Percentiles rank a stretch among this genome's conserved stretches.
Conservation (phyloP, 2,888 invertebrate genomes). For the Tineola bisselliella region DNA sequence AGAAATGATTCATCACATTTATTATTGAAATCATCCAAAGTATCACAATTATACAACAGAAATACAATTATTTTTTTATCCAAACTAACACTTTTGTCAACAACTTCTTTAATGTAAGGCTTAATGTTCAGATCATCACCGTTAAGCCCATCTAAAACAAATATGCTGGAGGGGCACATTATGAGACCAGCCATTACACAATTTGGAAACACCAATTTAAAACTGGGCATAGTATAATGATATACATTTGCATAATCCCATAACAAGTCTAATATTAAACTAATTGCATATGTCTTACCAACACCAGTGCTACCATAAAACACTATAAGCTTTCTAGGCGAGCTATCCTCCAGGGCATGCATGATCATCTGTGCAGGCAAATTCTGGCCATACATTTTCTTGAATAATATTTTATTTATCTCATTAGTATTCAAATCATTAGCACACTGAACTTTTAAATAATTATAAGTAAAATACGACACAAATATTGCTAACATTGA, state of each 20-base stretch:
- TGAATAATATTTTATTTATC: slow-evolving; percentile 27
- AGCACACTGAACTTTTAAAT: slow-evolving; percentile 33
- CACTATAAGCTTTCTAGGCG: slow-evolving; percentile 37
- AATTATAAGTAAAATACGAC: slow-evolving; percentile 27
- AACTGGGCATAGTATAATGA: slow-evolving; percentile 52
- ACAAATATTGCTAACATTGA: slow-evolving; percentile 23
- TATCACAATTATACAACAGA: slow-evolving; percentile 47
- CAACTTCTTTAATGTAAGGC: slow-evolving; percentile 28
- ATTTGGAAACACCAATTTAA: slow-evolving; percentile 20
- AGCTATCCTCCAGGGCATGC: slow-evolving; percentile 28
- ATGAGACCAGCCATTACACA: slow-evolving; percentile 42
- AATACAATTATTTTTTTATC: slow-evolving; percentile 40
- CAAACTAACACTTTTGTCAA: slow-evolving; percentile 37
- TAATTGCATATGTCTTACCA: slow-evolving; percentile 49
- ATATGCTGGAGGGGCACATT: slow-evolving; percentile 37
- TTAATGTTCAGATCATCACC: slow-evolving; percentile 29
- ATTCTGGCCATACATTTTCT: slow-evolving; percentile 43
- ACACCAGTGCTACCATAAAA: slow-evolving; percentile 57
- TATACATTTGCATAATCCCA: slow-evolving; percentile 43
- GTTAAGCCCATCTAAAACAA: slow-evolving; percentile 48
- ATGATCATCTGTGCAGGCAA: slow-evolving; percentile 32
- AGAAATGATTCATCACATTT: slow-evolving; percentile 38
- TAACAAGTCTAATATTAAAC: slow-evolving; percentile 35
- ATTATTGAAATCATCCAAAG: slow-evolving; percentile 25
- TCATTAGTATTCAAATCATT: slow-evolving; percentile 27